phyloP scores from a whole-genome alignment of 2,888 invertebrate genomes.

The Phortica okadai region DNA sequence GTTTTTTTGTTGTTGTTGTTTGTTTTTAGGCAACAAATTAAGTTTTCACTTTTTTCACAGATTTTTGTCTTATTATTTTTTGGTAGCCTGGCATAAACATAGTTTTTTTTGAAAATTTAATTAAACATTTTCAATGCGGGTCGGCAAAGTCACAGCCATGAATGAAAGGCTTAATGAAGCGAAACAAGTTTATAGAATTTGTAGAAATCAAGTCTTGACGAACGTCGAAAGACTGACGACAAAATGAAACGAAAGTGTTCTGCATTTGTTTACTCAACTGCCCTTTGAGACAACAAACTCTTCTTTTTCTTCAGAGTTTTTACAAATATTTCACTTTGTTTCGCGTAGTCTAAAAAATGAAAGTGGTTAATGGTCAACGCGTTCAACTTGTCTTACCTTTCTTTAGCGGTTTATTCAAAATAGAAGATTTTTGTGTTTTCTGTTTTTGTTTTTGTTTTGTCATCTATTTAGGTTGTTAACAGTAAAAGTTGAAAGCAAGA shows the following conservation, averaged over 20 bases:
- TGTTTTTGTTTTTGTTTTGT: neutral
- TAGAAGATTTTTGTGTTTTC: neutral
- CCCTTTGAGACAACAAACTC: neutral
- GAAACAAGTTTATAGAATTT: constrained; percentile 49
- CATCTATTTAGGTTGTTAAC: too few relatives aligned
- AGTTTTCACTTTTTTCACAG: constrained; percentile 25
- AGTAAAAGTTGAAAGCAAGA: too few relatives aligned
- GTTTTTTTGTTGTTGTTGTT: neutral
- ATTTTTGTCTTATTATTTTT: neutral
- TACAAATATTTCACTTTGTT: neutral
- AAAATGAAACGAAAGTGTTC: constrained; percentile 60
- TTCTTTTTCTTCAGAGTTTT: neutral
- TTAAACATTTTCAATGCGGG: neutral
- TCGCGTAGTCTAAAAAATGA: neutral
- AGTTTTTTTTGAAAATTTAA: neutral
- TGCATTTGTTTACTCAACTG: constrained; percentile 30
- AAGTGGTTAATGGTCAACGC: constrained; percentile 9
- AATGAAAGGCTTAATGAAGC: constrained; percentile 22
- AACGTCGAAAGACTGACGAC: neutral
- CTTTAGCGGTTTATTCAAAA: neutral
- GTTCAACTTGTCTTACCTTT: neutral
- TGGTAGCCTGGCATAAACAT: neutral
- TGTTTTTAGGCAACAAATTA: neutral
- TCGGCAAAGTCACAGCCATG: neutral
- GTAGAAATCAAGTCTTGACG: constrained; percentile 42